Conservation (phyloP, 2,113 vertebrate genomes). For the Shinisaurus crocodilurus region DNA sequence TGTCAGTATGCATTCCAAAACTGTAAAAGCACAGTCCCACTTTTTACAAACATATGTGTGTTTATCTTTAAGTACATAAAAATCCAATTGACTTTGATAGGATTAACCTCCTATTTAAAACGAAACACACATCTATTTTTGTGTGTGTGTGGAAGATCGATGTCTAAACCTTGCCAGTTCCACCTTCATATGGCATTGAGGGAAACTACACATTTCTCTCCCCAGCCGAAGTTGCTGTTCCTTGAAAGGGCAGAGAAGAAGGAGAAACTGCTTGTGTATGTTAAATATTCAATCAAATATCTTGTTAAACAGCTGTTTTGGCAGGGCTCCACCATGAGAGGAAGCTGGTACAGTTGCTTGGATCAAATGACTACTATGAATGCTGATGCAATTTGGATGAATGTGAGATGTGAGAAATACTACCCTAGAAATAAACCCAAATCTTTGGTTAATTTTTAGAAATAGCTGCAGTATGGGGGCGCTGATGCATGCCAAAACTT, state of each 20-base stretch:
- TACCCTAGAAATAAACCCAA: background rate
- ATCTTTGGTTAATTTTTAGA: background rate
- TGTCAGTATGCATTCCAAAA: background rate
- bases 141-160: slow-evolving; percentile 3
- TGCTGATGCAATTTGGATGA: slow-evolving; percentile 28
- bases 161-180: background rate
- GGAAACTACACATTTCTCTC: background rate
- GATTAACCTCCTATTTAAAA: background rate
- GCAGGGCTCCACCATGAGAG: slow-evolving; percentile 26
- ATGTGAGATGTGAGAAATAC: slow-evolving; percentile 1
- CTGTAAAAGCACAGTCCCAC: background rate
- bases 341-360: slow-evolving; percentile 33
- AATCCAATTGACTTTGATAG: slow-evolving; percentile 24
- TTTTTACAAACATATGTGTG: background rate
- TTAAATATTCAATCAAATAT: slow-evolving; percentile 29
- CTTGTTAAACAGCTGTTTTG: slow-evolving; percentile 48
- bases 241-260: slow-evolving; percentile 22
- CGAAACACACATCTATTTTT: background rate
- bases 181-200: slow-evolving; percentile 9
- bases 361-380: slow-evolving; percentile 39
- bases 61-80: slow-evolving; percentile 18
- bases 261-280: slow-evolving; percentile 6
- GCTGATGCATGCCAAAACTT: background rate
- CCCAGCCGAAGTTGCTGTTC: slow-evolving; percentile 12
- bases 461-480: background rate